Conservation (phyloP, 2,888 invertebrate species). For the Druceiella hillmani region DNA sequence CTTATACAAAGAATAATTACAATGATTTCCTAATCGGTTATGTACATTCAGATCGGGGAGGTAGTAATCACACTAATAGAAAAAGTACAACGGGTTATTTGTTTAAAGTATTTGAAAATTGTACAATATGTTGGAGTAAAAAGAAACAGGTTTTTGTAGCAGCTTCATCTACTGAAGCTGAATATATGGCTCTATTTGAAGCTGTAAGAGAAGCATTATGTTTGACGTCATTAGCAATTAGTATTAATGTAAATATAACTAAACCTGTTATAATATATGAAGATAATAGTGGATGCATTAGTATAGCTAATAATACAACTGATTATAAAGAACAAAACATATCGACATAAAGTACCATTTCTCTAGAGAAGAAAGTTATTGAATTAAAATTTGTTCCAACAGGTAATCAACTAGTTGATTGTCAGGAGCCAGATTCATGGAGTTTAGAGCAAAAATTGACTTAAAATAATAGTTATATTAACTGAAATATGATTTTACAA, state of each 20-base stretch:
- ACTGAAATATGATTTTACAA: no score
- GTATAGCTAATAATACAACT: conserved; percentile 26
- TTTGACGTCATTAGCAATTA: conserved; percentile 26
- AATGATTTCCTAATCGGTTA: conserved; percentile 23
- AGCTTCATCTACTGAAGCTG: conserved; percentile 14
- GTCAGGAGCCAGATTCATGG: no score
- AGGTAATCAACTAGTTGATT: no score
- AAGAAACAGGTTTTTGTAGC: conserved; percentile 24
- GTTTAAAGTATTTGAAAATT: conserved; percentile 21
- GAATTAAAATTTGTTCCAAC: no score
- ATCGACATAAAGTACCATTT: conserved; percentile 28
- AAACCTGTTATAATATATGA: conserved; percentile 23
- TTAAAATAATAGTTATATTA: no score
- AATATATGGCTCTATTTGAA: conserved; percentile 25
- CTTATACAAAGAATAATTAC: conserved; percentile 20
- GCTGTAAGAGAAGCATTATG: conserved; percentile 28
- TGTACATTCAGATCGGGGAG: conserved; percentile 28
- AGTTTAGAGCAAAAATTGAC: no score
- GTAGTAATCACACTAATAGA: conserved; percentile 17
- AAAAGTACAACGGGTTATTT: conserved; percentile 20
- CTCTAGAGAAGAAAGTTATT: conserved; percentile 22
- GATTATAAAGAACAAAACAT: conserved; percentile 27
- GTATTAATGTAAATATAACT: conserved; percentile 20
- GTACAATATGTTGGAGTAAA: conserved; percentile 23
- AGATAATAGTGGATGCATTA: conserved; percentile 30